Base-by-base conservation (phyloP, 2,888 invertebrate genomes). In the Acleris sparsana region DNA sequence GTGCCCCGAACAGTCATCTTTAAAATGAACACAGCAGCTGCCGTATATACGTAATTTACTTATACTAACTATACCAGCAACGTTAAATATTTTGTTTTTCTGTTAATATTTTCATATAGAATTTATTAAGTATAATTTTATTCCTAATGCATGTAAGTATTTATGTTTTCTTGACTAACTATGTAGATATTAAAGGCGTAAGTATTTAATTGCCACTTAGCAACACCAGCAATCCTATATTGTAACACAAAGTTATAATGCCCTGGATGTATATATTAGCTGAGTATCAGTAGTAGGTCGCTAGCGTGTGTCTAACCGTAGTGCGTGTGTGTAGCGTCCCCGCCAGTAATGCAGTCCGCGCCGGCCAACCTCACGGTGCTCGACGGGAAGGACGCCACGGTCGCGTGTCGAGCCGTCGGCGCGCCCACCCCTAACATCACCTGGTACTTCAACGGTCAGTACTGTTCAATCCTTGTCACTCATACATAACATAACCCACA, bases 321-420 rank as follows among this genome's bases (percentile, higher is more conserved):
- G 80, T 69, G 68, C 81, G 87, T 86, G 90, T 92, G 91, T 88
- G 92, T 93, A 98, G 98, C 98, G 73, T 96, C 98, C 72, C 95
- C 96, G 74, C 98, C 99, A 33, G 94, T 97, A 73, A 96, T 98
- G 95, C 96, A 97, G 85, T 93, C 93, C 66, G 94, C 95, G 69
- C 98, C 98, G 16, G 94, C 95, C 82, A 98, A 99, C 93, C 91
- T 96, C 70, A 98, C 98, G 13, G 96, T 98, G 70, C 93, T 98
- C 75, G 98, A 98, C 86, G 98, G 98, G 61, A 97, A 97, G 89
- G 98, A 98, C 89, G 97, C 97, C 62, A 96, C 97, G 62, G 94
- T 99, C 75, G 93, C 94, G 67, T 99, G 99, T 87, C 94, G 97
- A 74, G 98, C 97, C 33, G 94, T 96, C 62, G 99, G 99, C 58